Percentiles rank a stretch among this genome's conserved stretches.
Conservation (phyloP, 2,888 invertebrate species). For the Andrena minutula region DNA sequence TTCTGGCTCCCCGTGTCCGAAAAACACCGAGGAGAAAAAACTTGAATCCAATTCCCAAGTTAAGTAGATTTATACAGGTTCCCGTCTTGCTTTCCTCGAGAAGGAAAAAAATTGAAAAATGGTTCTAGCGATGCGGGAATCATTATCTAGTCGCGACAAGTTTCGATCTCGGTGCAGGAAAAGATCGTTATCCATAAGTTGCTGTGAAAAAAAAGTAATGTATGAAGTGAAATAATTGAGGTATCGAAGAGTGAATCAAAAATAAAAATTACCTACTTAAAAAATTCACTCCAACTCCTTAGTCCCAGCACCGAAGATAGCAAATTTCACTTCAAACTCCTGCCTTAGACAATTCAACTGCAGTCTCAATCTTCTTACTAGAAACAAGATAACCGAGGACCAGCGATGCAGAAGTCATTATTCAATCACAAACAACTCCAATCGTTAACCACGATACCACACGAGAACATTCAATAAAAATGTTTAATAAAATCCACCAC, state of each 20-base stretch:
- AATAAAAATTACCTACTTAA: too few species aligned
- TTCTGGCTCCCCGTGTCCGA: constrained; percentile 22
- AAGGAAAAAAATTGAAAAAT: not conserved
- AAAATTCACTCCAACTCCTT: too few species aligned
- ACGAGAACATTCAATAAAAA: too few species aligned
- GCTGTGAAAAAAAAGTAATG: not conserved
- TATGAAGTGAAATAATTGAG: too few species aligned
- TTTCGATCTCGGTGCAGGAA: not conserved
- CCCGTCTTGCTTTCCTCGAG: not conserved
- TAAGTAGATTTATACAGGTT: constrained; percentile 41
- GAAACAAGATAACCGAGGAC: too few species aligned
- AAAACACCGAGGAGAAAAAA: constrained; percentile 12
- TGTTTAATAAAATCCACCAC: too few species aligned
- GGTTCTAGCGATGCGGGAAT: not conserved
- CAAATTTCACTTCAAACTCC: too few species aligned
- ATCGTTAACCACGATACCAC: not conserved
- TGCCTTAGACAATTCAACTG: too few species aligned
- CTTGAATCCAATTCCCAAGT: constrained; percentile 17
- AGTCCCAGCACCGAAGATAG: too few species aligned
- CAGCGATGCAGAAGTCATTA: too few species aligned
- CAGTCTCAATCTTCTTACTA: too few species aligned
- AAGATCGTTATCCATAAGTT: not conserved
- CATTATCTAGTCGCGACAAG: not conserved
- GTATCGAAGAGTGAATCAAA: too few species aligned
- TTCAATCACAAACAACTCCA: not conserved